Percentiles rank a stretch among this genome's conserved stretches.
These are phyloP conservation scores for Bembecia ichneumoniformis DNA, from an alignment of 2,888 invertebrate genomes.

Conservation along the genomic window DNA sequence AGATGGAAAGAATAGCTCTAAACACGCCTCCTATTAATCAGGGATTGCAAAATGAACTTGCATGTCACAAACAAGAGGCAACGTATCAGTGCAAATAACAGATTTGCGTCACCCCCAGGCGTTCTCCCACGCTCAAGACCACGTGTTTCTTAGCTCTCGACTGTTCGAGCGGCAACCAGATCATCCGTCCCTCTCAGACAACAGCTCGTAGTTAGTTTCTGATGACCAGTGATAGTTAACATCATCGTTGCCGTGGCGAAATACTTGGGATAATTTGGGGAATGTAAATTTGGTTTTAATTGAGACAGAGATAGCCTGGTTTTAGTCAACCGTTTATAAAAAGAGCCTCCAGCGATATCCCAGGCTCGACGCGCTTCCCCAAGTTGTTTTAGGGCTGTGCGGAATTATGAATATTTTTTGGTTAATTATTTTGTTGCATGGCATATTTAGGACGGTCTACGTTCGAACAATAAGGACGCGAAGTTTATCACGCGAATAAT, in stretches of 20 bases:
- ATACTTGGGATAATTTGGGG: neutral
- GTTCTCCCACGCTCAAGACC: constrained; percentile 39
- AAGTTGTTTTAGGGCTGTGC: constrained; percentile 17
- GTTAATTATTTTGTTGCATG: constrained; percentile 21
- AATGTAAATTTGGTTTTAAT: neutral
- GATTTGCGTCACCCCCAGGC: constrained; percentile 27
- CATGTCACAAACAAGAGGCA: constrained; percentile 23
- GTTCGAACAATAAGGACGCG: neutral
- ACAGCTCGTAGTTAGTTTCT: neutral
- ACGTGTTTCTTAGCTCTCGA: neutral
- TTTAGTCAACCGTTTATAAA: constrained; percentile 13
- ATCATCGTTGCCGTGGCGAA: neutral
- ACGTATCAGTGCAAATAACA: constrained; percentile 9
- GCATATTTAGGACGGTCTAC: constrained; percentile 19
- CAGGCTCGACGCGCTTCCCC: constrained; percentile 31
- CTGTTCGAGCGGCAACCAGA: neutral
- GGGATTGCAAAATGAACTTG: constrained; percentile 43
- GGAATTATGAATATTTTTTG: constrained; percentile 23
- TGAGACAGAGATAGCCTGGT: constrained; percentile 14
- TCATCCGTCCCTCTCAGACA: constrained; percentile 17
- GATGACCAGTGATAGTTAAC: no score
- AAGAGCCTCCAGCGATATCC: constrained; percentile 40
- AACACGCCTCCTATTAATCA: constrained; percentile 17
- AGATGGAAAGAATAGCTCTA: neutral
- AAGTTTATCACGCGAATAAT: no score